Conservation (phyloP, 2,113 vertebrate genomes). For the Chionodraco myersi region DNA sequence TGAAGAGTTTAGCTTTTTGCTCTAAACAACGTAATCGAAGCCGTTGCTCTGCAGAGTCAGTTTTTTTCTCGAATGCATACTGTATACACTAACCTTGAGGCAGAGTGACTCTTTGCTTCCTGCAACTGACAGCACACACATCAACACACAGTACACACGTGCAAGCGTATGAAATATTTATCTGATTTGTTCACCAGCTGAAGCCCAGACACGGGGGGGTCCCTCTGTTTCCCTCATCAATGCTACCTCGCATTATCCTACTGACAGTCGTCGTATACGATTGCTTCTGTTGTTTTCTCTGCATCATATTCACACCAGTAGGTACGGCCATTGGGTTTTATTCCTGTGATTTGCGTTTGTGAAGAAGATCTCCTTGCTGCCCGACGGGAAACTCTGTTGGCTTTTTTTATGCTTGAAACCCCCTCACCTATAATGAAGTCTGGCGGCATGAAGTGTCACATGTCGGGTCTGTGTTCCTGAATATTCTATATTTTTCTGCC, state of each 20-base stretch:
- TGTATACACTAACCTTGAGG: constrained; percentile 77
- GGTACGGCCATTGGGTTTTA: constrained; percentile 30
- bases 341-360: constrained; percentile 26
- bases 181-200: constrained; percentile 73
- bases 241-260: constrained; percentile 68
- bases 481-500: constrained; percentile 12
- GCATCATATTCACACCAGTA: constrained; percentile 32
- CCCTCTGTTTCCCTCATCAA: constrained; percentile 44
- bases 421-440: constrained; percentile 26
- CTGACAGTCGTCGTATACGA: constrained; percentile 20
- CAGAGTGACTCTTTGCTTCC: constrained; percentile 36
- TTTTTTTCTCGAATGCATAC: constrained; percentile 48
- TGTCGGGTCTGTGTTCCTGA: constrained; percentile 19
- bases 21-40: constrained; percentile 28
- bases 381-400: constrained; percentile 8
- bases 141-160: constrained; percentile 30
- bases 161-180: constrained; percentile 36
- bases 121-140: constrained; percentile 41
- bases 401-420: constrained; percentile 53
- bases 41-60: constrained; percentile 58
- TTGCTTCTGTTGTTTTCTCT: constrained; percentile 25
- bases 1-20: constrained; percentile 43
- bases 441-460: constrained; percentile 8
- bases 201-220: constrained; percentile 35
- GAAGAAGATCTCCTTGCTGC: constrained; percentile 28